Percentiles rank a stretch among this genome's conserved stretches.
Evolutionary conservation across 2,797 vertebrate genomes (phyloP).

Genomic region (Paramormyrops hopkinsi): DNA sequence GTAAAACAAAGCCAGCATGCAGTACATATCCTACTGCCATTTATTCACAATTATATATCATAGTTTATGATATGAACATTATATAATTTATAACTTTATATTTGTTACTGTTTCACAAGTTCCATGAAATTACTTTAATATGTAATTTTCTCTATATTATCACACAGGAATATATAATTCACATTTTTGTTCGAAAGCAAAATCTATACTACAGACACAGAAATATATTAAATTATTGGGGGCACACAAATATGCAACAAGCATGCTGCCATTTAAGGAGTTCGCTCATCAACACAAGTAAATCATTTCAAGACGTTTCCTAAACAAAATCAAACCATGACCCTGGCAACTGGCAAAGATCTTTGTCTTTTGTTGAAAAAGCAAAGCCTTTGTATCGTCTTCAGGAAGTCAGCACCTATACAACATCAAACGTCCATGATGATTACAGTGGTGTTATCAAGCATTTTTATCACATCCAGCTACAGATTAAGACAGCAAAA

Average conservation of each 20-base stretch:
- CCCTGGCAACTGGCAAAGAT: background rate
- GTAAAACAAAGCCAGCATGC: background rate
- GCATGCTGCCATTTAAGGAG: background rate
- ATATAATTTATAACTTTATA: constrained; percentile 7
- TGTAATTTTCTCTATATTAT: constrained; percentile 20
- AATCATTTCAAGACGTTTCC: background rate
- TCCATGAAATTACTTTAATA: constrained; percentile 3
- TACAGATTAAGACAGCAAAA: background rate
- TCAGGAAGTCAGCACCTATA: background rate
- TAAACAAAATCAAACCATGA: background rate
- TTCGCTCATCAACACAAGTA: background rate
- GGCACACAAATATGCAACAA: background rate
- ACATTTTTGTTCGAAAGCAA: constrained; percentile 26
- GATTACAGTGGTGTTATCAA: background rate
- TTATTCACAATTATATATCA: constrained; percentile 15
- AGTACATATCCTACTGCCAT: background rate
- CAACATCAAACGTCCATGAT: background rate
- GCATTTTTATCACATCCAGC: background rate
- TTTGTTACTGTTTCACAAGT: background rate
- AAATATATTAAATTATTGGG: background rate
- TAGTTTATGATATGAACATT: background rate
- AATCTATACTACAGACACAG: constrained; percentile 23
- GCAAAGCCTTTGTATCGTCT: background rate
- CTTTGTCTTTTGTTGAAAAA: background rate
- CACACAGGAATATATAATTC: constrained; percentile 35